Conservation (phyloP, 2,888 invertebrate species). For the Apotomis turbidana region DNA sequence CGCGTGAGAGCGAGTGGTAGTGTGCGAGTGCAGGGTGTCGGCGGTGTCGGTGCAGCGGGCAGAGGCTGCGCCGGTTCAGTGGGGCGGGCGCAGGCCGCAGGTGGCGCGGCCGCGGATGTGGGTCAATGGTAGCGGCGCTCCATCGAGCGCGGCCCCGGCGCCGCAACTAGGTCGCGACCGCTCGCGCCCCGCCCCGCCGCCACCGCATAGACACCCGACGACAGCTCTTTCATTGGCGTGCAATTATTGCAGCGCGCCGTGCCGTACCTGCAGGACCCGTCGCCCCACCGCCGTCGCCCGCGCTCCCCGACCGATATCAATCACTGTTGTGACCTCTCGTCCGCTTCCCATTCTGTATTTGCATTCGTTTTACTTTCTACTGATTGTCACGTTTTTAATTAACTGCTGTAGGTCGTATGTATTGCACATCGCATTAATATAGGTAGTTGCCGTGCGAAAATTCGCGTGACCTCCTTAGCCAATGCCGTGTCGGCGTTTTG, state of each 20-base stretch:
- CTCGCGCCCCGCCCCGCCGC: conserved; percentile 35
- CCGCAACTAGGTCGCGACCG: conserved; percentile 46
- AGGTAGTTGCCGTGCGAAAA: neutral
- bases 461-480: conserved; percentile 1
- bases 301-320: neutral
- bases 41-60: conserved; percentile 31
- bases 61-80: conserved; percentile 44
- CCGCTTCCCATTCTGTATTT: too few species aligned
- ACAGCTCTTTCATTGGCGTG: conserved; percentile 6
- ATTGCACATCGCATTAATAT: neutral
- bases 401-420: too few species aligned
- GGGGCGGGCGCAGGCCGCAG: conserved; percentile 45
- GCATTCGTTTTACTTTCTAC: neutral
- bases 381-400: too few species aligned
- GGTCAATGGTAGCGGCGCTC: conserved; percentile 60
- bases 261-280: neutral
- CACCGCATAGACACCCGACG: conserved; percentile 50
- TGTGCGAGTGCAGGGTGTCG: neutral
- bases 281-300: neutral
- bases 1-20: neutral
- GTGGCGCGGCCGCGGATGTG: conserved; percentile 45
- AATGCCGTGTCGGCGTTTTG: neutral
- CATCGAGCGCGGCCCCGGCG: conserved; percentile 46
- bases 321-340: too few species aligned
- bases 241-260: neutral